Evolutionary conservation across 2,888 invertebrate genomes (phyloP), one percentile per base, ranked within the genome.

Genomic region (Brenthis daphne): DNA sequence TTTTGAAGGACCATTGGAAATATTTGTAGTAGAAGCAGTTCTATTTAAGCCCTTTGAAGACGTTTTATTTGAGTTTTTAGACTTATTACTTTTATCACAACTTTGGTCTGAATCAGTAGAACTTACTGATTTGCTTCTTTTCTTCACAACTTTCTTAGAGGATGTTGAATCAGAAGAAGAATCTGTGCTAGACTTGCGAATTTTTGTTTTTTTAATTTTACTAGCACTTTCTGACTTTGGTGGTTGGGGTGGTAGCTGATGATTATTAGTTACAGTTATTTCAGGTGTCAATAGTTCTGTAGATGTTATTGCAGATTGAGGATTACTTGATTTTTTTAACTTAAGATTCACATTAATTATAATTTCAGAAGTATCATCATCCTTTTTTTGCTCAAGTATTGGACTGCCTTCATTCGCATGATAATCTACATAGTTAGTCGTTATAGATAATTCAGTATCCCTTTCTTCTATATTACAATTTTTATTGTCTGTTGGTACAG

Each of bases 301-400:
- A 24, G 86, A 76, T 24, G 81, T 74, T 6, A 71, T 70, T 14
- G 78, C 70, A 16, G 75, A 56, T 48, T 63, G 64, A 1, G 88
- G 86, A 74, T 84, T 89, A 79, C 86, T 88, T 3, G 88, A 85
- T 76, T 87, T 86, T 74, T 88, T 91, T 51, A 92, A 77, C 76
- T 90, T 92, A n/a, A 92, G 77, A 77, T 92, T 92, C 8, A 90
- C 91, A 74, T 92, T 93, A 63, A 92, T 90, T 53, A 90, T 82
- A 37, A 91, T 88, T 78, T 88, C 91, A 71, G 85, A 90, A 53
- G 87, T 87, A 79, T 89, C 93, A 78, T 80, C 87, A 73, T 76
- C 88, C 85, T 85, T 87, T 80, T 77, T 86, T 85, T 84, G 86
- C 77, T 80, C 93, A 82, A 82, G 89, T 53, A 82, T 70, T n/a